A percentile compares a stretch with the other conserved stretches of the same genome.
Conservation (phyloP, 2,113 vertebrate species). For the Mugil cephalus region DNA sequence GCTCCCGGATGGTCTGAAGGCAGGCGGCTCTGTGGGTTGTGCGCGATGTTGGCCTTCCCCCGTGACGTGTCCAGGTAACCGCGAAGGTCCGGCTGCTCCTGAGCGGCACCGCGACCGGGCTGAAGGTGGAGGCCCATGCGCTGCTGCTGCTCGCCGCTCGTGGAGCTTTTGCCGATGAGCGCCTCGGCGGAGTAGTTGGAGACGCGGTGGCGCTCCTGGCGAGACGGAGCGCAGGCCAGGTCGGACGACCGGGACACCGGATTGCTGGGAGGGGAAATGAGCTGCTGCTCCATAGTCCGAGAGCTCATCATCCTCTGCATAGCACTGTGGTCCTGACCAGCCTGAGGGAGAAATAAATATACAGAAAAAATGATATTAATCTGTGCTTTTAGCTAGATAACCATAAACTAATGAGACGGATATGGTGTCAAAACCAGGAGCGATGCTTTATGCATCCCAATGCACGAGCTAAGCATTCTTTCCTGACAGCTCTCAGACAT, state of each 20-base stretch:
- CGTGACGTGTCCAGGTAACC: slow-evolving; percentile 92
- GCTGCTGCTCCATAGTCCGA: slow-evolving; percentile 92
- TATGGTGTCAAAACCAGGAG: too few relatives aligned
- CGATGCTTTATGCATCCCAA: too few relatives aligned
- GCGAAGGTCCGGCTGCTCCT: slow-evolving; percentile 94
- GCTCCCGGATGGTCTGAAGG: slow-evolving; percentile 86
- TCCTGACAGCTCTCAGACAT: too few relatives aligned
- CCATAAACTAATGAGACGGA: too few relatives aligned
- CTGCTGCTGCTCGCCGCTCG: slow-evolving; percentile 86
- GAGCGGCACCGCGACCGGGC: slow-evolving; percentile 81
- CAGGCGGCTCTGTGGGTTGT: slow-evolving; percentile 90
- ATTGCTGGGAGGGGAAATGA: slow-evolving; percentile 92
- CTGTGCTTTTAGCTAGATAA: too few relatives aligned
- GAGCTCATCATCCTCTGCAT: slow-evolving; percentile 96
- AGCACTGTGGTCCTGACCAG: slow-evolving; percentile 85
- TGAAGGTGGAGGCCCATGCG: slow-evolving; percentile 93
- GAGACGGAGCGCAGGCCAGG: slow-evolving; percentile 90
- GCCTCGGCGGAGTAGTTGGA: slow-evolving; percentile 98
- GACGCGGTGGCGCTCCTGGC: slow-evolving; percentile 95
- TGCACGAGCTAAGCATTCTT: too few relatives aligned
- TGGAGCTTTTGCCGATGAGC: slow-evolving; percentile 94
- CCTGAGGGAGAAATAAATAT: slow-evolving; percentile 44
- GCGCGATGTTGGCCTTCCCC: slow-evolving; percentile 88
- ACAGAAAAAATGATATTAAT: too few relatives aligned
- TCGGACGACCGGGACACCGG: slow-evolving; percentile 90